These are phyloP conservation scores for Hypomecis punctinalis DNA, from an alignment of 2,888 invertebrate species.

Conservation along the genomic window DNA sequence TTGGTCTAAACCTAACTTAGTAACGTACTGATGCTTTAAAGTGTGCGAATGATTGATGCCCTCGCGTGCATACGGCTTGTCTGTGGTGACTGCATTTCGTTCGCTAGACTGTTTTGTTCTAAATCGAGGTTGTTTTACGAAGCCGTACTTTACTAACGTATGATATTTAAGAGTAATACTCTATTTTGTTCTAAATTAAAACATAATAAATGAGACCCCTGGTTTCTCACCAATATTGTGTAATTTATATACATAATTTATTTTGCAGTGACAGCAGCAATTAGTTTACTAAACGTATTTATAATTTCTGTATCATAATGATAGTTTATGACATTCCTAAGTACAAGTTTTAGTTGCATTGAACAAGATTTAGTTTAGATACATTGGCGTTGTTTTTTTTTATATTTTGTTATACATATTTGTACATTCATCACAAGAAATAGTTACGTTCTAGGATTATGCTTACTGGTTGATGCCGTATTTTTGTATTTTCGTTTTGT, in stretches of 20 bases:
- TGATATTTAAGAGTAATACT: constrained; percentile 65
- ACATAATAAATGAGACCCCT: constrained; percentile 42
- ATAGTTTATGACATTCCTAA: constrained; percentile 63
- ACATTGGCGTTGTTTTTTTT: constrained; percentile 57
- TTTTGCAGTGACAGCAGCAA: constrained; percentile 68
- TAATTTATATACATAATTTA: constrained; percentile 75
- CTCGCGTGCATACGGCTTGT: constrained; percentile 20
- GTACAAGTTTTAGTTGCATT: constrained; percentile 66
- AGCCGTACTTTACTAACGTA: constrained; percentile 50
- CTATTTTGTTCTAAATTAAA: constrained; percentile 35
- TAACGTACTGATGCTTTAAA: not conserved
- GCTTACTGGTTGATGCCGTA: constrained; percentile 55
- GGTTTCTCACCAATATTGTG: constrained; percentile 53
- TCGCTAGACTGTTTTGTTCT: constrained; percentile 69
- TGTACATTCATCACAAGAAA: constrained; percentile 62
- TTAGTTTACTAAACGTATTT: constrained; percentile 70
- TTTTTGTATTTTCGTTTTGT: constrained; percentile 62
- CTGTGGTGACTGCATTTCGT: constrained; percentile 64
- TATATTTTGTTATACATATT: constrained; percentile 46
- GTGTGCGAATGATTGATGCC: constrained; percentile 4
- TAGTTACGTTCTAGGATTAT: constrained; percentile 53
- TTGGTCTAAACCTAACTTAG: not conserved
- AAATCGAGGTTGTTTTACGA: constrained; percentile 57
- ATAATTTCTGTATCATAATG: constrained; percentile 84
- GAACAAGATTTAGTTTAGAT: constrained; percentile 64